These are phyloP conservation scores for Phaetusa simplex DNA, from an alignment of 2,113 vertebrate species.

Conservation along the genomic window DNA sequence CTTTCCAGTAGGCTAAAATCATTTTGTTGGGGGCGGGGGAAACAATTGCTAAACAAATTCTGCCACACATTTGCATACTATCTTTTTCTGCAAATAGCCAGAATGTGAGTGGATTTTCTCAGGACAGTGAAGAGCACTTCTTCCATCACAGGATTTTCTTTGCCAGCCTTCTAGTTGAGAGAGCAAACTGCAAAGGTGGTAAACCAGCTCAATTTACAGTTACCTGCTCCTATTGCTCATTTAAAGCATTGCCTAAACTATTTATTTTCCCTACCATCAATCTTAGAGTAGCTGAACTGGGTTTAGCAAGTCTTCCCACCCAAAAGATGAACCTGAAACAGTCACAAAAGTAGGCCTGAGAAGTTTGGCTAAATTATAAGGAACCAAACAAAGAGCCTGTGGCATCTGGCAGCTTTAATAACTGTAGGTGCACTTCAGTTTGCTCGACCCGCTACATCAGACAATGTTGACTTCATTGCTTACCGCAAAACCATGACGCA, in stretches of 20 bases:
- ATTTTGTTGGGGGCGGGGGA: neutral
- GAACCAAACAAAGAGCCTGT: neutral
- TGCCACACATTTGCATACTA: fast-evolving
- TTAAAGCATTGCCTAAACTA: neutral
- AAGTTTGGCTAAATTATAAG: neutral
- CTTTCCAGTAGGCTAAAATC: neutral
- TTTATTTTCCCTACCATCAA: neutral
- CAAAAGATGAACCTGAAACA: neutral
- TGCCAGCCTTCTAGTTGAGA: neutral
- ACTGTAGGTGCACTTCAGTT: neutral
- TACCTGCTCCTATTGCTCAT: neutral
- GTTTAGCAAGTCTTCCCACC: neutral
- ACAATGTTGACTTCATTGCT: neutral
- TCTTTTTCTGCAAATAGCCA: neutral
- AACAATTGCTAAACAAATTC: neutral
- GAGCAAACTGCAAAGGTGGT: neutral
- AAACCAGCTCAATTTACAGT: neutral
- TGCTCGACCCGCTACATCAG: neutral
- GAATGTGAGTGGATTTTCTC: neutral
- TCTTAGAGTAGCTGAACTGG: neutral
- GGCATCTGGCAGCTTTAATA: neutral
- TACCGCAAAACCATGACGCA: neutral
- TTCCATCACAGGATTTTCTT: neutral
- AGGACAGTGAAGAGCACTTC: neutral
- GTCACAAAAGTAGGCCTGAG: neutral